Base-by-base conservation (phyloP, 2,888 invertebrate genomes). In the Nineta flava region DNA sequence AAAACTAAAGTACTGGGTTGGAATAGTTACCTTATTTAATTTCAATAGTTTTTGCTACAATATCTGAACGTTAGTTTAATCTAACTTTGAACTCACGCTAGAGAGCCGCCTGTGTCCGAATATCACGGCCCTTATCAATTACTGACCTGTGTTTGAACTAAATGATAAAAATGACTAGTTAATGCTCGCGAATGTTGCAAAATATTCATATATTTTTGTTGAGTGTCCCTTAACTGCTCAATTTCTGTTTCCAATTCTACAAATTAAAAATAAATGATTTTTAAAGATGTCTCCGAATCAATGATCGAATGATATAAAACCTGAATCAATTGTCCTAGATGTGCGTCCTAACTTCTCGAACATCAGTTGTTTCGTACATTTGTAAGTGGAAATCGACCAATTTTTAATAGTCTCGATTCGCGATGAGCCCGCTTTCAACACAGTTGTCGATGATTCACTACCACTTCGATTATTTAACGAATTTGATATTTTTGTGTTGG, bases 351-450 rank as follows among this genome's bases (percentile, higher is more conserved):
- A 74, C 64, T 92, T 93, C 66, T 99, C 97, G 57, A 93, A 87
- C 69, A 99, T 83, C 52, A 95, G 77, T 66, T 99, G 97, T 60
- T 91, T 87, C 6, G 97, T 97, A 65, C 96, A 97, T 69, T 96
- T 97, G 67, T 94, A 97, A 0, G 96, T 96, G 53, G 94, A 94
- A 62, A 97, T 88, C 54, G 95, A 91, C 97, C 97, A 99, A 64
- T 87, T 92, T 65, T 87, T 91, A 54, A 97, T 73, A 51, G 86
- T 82, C 65, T 96, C 96, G 62, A 97, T 83, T 66, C 92, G 87
- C 44, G 88, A 86, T 17, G 82, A 76, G n/a, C 77, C 73, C 2
- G 77, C 74, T 50, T 81, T 77, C 50, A 82, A 66, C 51, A 82
- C 65, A 1, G 81, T 76, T 1, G 77, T 74, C 26, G 26, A 26